Base-by-base conservation (phyloP, 2,888 invertebrate genomes). In the Drosophila pseudotakahashii region DNA sequence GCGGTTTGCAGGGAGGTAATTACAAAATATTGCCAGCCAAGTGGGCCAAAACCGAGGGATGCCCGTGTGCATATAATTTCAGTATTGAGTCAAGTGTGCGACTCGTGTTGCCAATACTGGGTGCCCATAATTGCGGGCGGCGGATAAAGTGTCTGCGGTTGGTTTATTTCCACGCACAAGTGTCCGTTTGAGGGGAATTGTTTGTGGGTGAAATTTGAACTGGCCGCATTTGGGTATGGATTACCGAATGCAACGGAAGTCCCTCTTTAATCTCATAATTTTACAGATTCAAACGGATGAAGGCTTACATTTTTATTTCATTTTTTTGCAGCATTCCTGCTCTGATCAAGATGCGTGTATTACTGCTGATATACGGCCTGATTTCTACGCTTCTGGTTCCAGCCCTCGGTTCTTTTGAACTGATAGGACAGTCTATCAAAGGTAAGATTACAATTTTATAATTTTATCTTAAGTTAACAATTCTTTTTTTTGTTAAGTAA, bases 391-490 rank as follows among this genome's bases (percentile, higher is more conserved):
- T 32, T 26, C 19, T 72, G 13, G 52, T 19, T 6, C 37, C 64
- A 26, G 66, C 70, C 26, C 55, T 66, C 13, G 58, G 72, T 6
- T 54, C 76, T 4, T 41, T 90, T 14, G 85, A 89, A 5, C 54
- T 88, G 16, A 69, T 53, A 1, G 91, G 89, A 1, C 88, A 90
- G 47, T 69, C 78, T 1, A 89, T 90, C 13, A 89, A 90, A 78
- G 91, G 90, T 89, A 53, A 78, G 74, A 30, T 10, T 7, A 30
- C 7, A 0, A 19, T 19, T 19, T 19, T 3, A 19, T 2, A 19
- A 2, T 19, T 3, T 19, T 2, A 19, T 0, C 19, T 19, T 19
- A 19, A 2, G 19, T 19, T 19, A 19, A 19, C 1, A 19, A 19
- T 19, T 19, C 19, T 19, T 19, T 2, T 19, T 19, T 19, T 19